Percentiles rank a stretch among this genome's conserved stretches.
These are phyloP conservation scores for Porites australiensis DNA, from an alignment of 64 coral and sea anemone species.

Conservation along the genomic window DNA sequence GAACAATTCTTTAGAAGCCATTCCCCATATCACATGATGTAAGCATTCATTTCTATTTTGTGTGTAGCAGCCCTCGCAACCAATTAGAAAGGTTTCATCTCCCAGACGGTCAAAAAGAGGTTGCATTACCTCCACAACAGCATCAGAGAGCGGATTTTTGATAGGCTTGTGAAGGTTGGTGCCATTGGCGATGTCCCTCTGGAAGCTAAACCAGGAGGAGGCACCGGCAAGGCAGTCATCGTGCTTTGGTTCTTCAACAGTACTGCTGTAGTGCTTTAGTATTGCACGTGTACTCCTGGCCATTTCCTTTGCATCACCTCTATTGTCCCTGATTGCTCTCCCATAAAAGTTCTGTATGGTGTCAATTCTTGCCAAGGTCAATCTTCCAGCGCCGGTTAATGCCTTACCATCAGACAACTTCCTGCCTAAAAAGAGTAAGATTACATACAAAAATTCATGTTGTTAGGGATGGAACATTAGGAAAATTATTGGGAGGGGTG, in stretches of 20 bases:
- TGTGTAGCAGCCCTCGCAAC: slow-evolving; percentile 61
- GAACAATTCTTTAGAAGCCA: slow-evolving; percentile 64
- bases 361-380: slow-evolving; percentile 58
- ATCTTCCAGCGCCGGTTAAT: too few species aligned
- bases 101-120: slow-evolving; percentile 72
- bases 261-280: slow-evolving; percentile 72
- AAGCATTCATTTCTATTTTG: slow-evolving; percentile 77
- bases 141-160: slow-evolving; percentile 64
- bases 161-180: slow-evolving; percentile 59
- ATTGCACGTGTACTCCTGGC: slow-evolving; percentile 66
- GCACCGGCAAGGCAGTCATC: slow-evolving; percentile 58
- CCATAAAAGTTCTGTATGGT: slow-evolving; percentile 73
- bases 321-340: slow-evolving; percentile 53
- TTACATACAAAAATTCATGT: too few species aligned
- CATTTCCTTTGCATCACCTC: slow-evolving; percentile 65
- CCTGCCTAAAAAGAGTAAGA: too few species aligned
- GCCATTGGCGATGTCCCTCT: slow-evolving; percentile 61
- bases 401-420: too few species aligned
- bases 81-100: slow-evolving; percentile 58
- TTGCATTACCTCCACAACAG: slow-evolving; percentile 66
- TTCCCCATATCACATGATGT: slow-evolving; percentile 68
- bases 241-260: slow-evolving; percentile 41
- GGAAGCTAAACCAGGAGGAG: slow-evolving; percentile 66
- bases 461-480: too few species aligned
- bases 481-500: too few species aligned